A percentile compares a stretch with the other conserved stretches of the same genome.
phyloP scores from a whole-genome alignment of 2,888 invertebrate genomes.

The Gnatocerus cornutus region DNA sequence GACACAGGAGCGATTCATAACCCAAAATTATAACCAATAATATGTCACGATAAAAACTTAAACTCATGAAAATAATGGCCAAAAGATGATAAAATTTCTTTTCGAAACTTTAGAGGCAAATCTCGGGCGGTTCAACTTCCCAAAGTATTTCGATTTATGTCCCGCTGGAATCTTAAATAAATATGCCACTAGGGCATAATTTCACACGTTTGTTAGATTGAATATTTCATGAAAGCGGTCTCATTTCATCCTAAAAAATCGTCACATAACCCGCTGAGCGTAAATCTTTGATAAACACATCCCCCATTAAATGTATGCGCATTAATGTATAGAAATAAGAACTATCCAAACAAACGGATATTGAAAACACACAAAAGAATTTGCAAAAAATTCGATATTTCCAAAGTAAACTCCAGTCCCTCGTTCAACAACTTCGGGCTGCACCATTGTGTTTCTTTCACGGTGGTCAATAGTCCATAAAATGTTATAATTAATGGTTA shows the following conservation, averaged over 20 bases:
- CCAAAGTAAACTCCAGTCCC: neutral
- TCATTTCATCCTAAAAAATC: conserved; percentile 25
- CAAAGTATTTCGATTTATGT: conserved; percentile 47
- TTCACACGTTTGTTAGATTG: conserved; percentile 46
- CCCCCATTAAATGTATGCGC: conserved; percentile 24
- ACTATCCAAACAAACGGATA: conserved; percentile 22
- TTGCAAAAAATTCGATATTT: neutral
- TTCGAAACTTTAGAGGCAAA: conserved; percentile 35
- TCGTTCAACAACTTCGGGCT: neutral
- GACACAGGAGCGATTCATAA: conserved; percentile 22
- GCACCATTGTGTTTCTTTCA: conserved; percentile 26
- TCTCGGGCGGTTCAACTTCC: conserved; percentile 43
- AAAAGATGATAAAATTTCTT: conserved; percentile 43
- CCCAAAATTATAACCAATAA: conserved; percentile 40
- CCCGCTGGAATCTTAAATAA: conserved; percentile 45
- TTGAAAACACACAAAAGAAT: conserved; percentile 29
- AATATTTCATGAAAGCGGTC: conserved; percentile 37
- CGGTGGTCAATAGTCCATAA: conserved; percentile 39
- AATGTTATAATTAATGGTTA: conserved; percentile 38
- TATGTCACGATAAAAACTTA: conserved; percentile 43
- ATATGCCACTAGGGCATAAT: conserved; percentile 48
- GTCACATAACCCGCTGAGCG: conserved; percentile 16
- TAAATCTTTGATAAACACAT: conserved; percentile 21
- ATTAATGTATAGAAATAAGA: conserved; percentile 29
- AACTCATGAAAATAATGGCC: conserved; percentile 43